Base-by-base conservation (phyloP, 2,113 vertebrate genomes). In the Nicator chloris region DNA sequence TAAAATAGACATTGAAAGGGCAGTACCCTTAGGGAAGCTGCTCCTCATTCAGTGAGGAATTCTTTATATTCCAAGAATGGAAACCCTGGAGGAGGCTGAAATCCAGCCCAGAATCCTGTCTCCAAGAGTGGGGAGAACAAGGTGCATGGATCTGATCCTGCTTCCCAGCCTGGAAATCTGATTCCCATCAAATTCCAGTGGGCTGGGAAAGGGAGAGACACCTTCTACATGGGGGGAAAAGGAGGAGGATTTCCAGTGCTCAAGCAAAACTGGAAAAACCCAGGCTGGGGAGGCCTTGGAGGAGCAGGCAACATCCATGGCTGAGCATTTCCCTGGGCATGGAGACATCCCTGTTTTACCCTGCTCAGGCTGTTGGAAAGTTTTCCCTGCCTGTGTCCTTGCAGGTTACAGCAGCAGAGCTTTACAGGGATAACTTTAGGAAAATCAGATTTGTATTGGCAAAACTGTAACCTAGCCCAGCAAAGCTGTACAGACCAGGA, bases 161-260 rank as follows among this genome's bases (percentile, higher is more conserved):
- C 30, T 57, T 53, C 47, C 56, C 31, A n/a, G 7, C 13, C n/a
- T 39, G 33, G 60, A 73, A 47, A 15, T 60, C 44, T 3, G 26
- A 64, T 59, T 78, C 49, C 45, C 26, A 10, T 10, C 7, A 65
- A 20, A n/a, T 13, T 49, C 54, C 47, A 40, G 24, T 15, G 39
- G 23, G 39, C 0, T 22, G 61, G 42, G n/a, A 60, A 73, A 50
- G 35, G 22, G 44, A 44, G 53, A 89, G 49, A 84, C 15, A 27
- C 20, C 30, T 50, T 42, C 60, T 51, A 1, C 20, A 2, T 1
- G 4, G 20, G 2, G 16, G 8, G 13, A 0, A 27, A 28, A 68
- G 50, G 53, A 76, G 27, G 18, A 59, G 8, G 20, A 27, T 66
- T 88, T 70, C 49, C 51, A 71, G 44, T 53, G 40, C 17, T 72